Conservation (phyloP, 1,140 invertebrate species). For the Popillia japonica region DNA sequence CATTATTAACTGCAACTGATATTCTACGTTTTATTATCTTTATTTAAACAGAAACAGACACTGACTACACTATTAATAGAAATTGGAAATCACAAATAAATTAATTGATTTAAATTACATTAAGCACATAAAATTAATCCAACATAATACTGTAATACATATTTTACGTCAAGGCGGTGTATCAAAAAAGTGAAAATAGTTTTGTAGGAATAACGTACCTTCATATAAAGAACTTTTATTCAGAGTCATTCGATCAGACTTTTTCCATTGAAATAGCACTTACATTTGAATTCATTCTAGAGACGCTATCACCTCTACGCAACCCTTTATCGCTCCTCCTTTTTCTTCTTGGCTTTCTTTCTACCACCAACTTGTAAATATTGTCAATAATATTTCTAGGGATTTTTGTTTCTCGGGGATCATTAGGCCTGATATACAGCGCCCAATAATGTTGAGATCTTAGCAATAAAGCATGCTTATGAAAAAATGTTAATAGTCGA, state of each 20-base stretch:
- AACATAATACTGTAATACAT: too few species aligned
- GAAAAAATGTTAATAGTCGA: conserved; percentile 69
- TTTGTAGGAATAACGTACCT: neutral
- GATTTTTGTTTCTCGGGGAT: conserved; percentile 78
- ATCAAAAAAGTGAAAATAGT: too few species aligned
- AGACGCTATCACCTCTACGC: neutral
- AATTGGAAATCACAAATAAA: too few species aligned
- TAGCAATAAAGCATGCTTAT: conserved; percentile 74
- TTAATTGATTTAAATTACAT: too few species aligned
- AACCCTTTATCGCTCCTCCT: conserved; percentile 59
- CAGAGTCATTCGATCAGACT: neutral
- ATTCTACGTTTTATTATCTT: too few species aligned
- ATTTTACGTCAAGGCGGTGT: too few species aligned
- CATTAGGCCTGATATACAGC: conserved; percentile 78
- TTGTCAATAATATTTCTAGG: conserved; percentile 76
- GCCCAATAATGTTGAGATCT: conserved; percentile 75
- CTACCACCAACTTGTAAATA: conserved; percentile 76
- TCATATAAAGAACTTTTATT: neutral
- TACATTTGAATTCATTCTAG: conserved; percentile 32
- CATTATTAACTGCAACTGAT: too few species aligned
- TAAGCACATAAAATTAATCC: too few species aligned
- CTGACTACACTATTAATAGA: too few species aligned
- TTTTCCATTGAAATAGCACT: conserved; percentile 34
- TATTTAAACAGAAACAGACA: too few species aligned
- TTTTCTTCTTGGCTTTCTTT: conserved; percentile 68